Percentiles rank a stretch among this genome's conserved stretches.
Conservation (phyloP, 2,113 vertebrate species). For the Mustelus asterias region DNA sequence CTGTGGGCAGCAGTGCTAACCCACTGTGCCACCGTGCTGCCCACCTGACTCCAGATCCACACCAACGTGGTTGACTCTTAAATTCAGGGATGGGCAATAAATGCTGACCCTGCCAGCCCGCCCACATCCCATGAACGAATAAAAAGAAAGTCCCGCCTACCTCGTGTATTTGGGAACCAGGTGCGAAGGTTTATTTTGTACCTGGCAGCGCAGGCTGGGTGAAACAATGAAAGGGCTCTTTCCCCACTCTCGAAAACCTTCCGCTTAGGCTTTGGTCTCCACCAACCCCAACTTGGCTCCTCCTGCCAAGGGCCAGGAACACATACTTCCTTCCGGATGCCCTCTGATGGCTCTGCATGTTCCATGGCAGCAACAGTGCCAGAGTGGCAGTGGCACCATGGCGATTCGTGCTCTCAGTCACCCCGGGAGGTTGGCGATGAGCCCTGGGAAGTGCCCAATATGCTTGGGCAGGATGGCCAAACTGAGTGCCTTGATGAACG, state of each 20-base stretch:
- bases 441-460: neutral
- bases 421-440: neutral
- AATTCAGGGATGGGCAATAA: too few relatives aligned
- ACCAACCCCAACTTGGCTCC: neutral
- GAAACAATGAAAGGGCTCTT: too few relatives aligned
- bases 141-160: too few relatives aligned
- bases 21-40: too few relatives aligned
- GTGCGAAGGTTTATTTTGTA: neutral
- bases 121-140: too few relatives aligned
- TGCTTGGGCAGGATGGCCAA: neutral
- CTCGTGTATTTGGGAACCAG: neutral
- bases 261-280: neutral
- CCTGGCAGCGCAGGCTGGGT: neutral
- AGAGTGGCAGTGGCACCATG: too few relatives aligned
- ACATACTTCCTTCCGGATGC: neutral
- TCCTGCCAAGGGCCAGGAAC: neutral
- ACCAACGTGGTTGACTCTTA: too few relatives aligned
- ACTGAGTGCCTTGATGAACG: neutral
- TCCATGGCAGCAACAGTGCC: too few relatives aligned
- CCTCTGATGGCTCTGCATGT: neutral
- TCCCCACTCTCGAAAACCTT: too few relatives aligned
- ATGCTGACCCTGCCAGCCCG: too few relatives aligned
- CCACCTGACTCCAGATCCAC: too few relatives aligned
- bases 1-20: too few relatives aligned
- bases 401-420: neutral